Conservation (phyloP, 1,140 invertebrate species). For the Bilobella aurantiaca region DNA sequence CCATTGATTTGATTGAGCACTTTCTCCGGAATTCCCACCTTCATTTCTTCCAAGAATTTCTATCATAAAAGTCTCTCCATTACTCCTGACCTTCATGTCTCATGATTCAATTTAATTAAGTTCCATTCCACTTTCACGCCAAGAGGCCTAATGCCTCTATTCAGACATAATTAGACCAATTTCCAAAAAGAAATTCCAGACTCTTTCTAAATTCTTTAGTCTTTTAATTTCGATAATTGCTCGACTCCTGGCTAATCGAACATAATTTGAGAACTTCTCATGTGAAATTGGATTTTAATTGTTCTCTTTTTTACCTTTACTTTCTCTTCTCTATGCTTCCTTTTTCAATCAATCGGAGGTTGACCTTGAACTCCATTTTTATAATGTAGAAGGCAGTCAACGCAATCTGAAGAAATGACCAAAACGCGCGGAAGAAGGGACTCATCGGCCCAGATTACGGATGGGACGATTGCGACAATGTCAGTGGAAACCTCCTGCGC, state of each 20-base stretch:
- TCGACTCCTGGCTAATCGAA: too few species aligned
- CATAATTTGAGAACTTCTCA: too few species aligned
- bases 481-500: slow-evolving; percentile 82
- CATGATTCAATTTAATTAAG: not conserved
- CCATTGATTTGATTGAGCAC: slow-evolving; percentile 19
- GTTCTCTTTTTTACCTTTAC: too few species aligned
- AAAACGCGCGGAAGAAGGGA: slow-evolving; percentile 66
- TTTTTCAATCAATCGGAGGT: not conserved
- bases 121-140: too few species aligned
- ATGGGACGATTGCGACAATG: slow-evolving; percentile 84
- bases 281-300: too few species aligned
- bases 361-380: not conserved
- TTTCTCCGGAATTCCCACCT: slow-evolving; percentile 1
- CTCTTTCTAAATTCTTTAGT: too few species aligned
- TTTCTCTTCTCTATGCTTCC: too few species aligned
- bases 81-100: not conserved
- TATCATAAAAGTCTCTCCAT: not conserved
- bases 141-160: too few species aligned
- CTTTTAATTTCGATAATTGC: too few species aligned
- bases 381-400: slow-evolving; percentile 46
- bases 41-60: not conserved
- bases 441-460: slow-evolving; percentile 77
- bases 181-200: too few species aligned
- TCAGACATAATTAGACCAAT: too few species aligned
- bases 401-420: slow-evolving; percentile 42